Evolutionary conservation across 2,113 vertebrate species (phyloP), one percentile per base, ranked within the genome.

Genomic region (Narcine bancroftii): DNA sequence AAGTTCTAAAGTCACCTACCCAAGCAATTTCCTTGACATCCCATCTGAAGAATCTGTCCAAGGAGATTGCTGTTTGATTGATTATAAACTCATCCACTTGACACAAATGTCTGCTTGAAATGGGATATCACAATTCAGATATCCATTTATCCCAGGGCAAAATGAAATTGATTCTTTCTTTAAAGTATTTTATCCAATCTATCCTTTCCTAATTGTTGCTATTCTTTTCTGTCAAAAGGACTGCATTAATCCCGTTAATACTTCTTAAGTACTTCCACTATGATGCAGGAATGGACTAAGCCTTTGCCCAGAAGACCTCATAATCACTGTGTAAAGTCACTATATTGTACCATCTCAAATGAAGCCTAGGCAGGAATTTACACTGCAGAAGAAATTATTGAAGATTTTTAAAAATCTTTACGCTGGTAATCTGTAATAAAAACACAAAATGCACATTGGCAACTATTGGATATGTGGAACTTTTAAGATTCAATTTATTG

Each of bases 41-140:
- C 81, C 33, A 87, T 87, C 81, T 60, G 39, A 63, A 87, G 81
- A 87, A 87, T 60, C 33, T 29, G n/a, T 87, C 81, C 81, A 87
- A 87, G 33, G 53, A 87, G 81, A 87, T 60, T 87, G 53, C 53
- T 60, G 53, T 56, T 87, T 87, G 81, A 87, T 87, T 87, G 81
- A 87, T 87, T 87, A 87, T 42, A 56, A 87, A 60, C 81, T 87
- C 81, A 87, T 87, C 53, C 60, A 87, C 81, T n/a, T 87, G 81
- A 87, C 81, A 87, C n/a, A 33, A 36, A 60, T 87, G 53, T 87
- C 53, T 87, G 81, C 1, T 56, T 87, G 81, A 87, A 87, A 87
- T 87, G 81, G 81, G 81, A 87, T 60, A 87, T 87, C 53, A 87
- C 81, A 87, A 53, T 56, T 63, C 81, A 39, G 81, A 63, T 36